Percentiles rank a stretch among this genome's conserved stretches.
Evolutionary conservation across 2,888 invertebrate species (phyloP).

Genomic region (Zaprionus obscuricornis): DNA sequence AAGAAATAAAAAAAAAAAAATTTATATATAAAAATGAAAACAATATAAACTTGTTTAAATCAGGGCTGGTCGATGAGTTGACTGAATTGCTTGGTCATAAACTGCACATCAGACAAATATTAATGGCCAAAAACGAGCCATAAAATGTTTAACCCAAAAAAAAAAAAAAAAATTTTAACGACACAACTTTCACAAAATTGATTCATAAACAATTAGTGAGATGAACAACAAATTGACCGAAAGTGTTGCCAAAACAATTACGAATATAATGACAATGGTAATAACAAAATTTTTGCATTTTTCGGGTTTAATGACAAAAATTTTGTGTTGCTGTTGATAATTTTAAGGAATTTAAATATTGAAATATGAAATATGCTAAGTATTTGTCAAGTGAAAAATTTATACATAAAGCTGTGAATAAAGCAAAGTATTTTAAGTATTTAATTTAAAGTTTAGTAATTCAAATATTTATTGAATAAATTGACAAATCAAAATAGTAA

Average conservation of each 20-base stretch:
- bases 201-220: slow-evolving; percentile 69
- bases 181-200: slow-evolving; percentile 52
- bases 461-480: background rate
- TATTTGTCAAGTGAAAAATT: too few relatives aligned
- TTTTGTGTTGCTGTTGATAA: too few relatives aligned
- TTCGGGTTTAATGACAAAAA: slow-evolving; percentile 1
- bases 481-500: background rate
- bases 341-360: too few relatives aligned
- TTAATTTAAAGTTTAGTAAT: too few relatives aligned
- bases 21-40: slow-evolving; percentile 9
- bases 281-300: too few relatives aligned
- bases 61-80: slow-evolving; percentile 6
- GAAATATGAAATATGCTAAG: too few relatives aligned
- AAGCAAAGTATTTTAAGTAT: too few relatives aligned
- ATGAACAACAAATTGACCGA: slow-evolving; percentile 32
- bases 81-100: slow-evolving; percentile 37
- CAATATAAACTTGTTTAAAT: slow-evolving; percentile 4
- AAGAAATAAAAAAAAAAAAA: slow-evolving; percentile 5
- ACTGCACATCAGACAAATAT: slow-evolving; percentile 54
- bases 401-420: too few relatives aligned
- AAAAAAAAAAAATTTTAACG: too few relatives aligned
- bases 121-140: slow-evolving; percentile 45
- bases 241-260: slow-evolving; percentile 23
- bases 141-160: slow-evolving; percentile 59
- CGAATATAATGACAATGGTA: too few relatives aligned